Base-by-base conservation (phyloP, 2,888 invertebrate species). In the Ophion slaviceki region DNA sequence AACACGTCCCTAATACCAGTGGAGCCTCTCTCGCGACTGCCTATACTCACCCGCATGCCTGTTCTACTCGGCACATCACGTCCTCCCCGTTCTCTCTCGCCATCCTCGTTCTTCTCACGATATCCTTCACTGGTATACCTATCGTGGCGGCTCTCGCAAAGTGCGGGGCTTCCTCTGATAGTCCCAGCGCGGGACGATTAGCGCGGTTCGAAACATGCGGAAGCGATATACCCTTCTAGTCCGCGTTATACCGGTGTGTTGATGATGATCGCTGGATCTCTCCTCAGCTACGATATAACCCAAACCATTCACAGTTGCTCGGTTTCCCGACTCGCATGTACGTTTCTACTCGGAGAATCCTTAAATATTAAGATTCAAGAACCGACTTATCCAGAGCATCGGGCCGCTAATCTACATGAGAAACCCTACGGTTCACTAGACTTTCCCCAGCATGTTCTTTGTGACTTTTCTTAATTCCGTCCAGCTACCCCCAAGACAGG, bases 1-100 rank as follows among this genome's bases (percentile, higher is more conserved):
- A 92, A 93, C 93, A 93, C 91, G 93, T 91, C 89, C 91, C 91
- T 92, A 92, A 93, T 93, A 93, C 92, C 90, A 89, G 90, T 90
- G 88, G 89, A 90, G 91, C 89, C 89, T 87, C 85, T 80, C 85
- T 80, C 86, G 70, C 77, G 67, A 57, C 82, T 62, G 78, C 72
- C 45, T 67, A 68, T 66, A 76, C 45, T 57, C 28, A 81, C 80
- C 47, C 62, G 32, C 57, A 75, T 68, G 53, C 67, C 36, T 28
- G 68, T 75, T 68, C 64, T 62, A 70, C 57, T 47, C 28, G n/a
- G 57, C 61, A 47, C 74, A 20, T 64, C 66, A 40, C 72, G 59
- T 74, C 57, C 78, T 81, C 66, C 76, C 70, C 75, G 40, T 82
- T 74, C 68, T n/a, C 53, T 70, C 80, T 61, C 81, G 40, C 79